Conservation (phyloP, 2,113 vertebrate species). For the Rhadina sibilatrix region DNA sequence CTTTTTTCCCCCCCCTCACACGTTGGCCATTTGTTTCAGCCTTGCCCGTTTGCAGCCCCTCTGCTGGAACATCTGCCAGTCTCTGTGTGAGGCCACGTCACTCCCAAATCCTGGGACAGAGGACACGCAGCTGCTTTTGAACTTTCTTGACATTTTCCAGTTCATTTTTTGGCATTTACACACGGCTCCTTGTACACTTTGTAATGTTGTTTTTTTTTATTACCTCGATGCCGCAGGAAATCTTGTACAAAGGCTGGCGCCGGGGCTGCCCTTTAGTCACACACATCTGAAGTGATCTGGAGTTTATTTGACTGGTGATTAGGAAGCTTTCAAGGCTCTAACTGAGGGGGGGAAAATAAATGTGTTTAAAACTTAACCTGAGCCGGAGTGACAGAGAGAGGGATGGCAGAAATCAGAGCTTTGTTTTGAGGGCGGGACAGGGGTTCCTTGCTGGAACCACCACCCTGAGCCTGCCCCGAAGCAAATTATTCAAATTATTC, state of each 20-base stretch:
- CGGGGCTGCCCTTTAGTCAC: not conserved
- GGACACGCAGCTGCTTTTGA: not conserved
- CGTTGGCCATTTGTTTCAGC: accelerated
- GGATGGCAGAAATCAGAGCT: not conserved
- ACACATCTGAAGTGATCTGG: not conserved
- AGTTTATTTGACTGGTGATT: not conserved
- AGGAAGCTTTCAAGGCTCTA: not conserved
- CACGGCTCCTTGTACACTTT: not conserved
- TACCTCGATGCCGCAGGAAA: not conserved
- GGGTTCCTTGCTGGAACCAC: accelerated
- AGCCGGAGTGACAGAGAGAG: not conserved
- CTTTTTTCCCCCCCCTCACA: accelerated
- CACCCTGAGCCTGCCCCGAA: not conserved
- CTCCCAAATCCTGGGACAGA: not conserved
- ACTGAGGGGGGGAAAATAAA: not conserved
- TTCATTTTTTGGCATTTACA: not conserved
- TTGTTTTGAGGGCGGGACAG: not conserved
- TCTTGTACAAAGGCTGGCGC: not conserved
- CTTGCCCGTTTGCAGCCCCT: not conserved
- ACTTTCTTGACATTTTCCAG: not conserved
- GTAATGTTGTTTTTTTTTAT: not conserved
- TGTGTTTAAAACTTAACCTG: not conserved
- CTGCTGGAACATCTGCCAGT: not conserved
- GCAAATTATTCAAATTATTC: no score
- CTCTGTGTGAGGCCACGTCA: accelerated